Evolutionary conservation across 2,888 invertebrate genomes (phyloP).

Genomic region (Linnaemya vulpina): DNA sequence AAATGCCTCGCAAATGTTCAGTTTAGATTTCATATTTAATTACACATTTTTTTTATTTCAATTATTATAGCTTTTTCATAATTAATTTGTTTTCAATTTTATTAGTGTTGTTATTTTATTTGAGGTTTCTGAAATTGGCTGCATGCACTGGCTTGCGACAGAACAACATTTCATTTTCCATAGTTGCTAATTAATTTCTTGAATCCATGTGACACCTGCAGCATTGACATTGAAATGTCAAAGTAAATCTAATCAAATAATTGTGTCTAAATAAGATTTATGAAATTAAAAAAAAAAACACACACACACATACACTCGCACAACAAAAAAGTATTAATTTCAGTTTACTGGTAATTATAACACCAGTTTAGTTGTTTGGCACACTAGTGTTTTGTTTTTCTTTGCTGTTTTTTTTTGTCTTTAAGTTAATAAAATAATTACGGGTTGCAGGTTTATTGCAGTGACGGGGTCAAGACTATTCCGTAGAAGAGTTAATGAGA

Average conservation of each 20-base stretch:
- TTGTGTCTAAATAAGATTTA: conserved; percentile 56
- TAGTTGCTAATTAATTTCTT: conserved; percentile 47
- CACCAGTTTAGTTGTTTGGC: conserved; percentile 12
- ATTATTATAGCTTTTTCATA: conserved; percentile 13
- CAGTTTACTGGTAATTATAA: conserved; percentile 53
- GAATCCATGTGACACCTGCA: conserved; percentile 68
- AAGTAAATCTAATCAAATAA: conserved; percentile 64
- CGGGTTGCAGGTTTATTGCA: conserved; percentile 14
- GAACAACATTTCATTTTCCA: conserved; percentile 22
- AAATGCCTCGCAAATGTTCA: conserved; percentile 59
- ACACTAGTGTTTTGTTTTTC: conserved; percentile 25
- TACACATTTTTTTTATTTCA: conserved; percentile 42
- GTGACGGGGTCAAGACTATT: conserved; percentile 48
- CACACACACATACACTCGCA: background rate
- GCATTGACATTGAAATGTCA: conserved; percentile 72
- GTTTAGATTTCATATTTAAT: conserved; percentile 60
- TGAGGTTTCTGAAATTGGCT: conserved; percentile 21
- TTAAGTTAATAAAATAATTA: conserved; percentile 8
- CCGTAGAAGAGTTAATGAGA: background rate
- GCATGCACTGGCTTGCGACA: background rate
- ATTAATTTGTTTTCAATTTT: conserved; percentile 25
- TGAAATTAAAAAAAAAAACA: conserved; percentile 45
- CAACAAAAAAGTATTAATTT: conserved; percentile 24
- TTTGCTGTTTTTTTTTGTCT: conserved; percentile 11
- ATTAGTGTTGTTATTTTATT: conserved; percentile 38